These are phyloP conservation scores for Gymnothorax javanicus DNA, from an alignment of 2,797 vertebrate genomes.

Conservation along the genomic window DNA sequence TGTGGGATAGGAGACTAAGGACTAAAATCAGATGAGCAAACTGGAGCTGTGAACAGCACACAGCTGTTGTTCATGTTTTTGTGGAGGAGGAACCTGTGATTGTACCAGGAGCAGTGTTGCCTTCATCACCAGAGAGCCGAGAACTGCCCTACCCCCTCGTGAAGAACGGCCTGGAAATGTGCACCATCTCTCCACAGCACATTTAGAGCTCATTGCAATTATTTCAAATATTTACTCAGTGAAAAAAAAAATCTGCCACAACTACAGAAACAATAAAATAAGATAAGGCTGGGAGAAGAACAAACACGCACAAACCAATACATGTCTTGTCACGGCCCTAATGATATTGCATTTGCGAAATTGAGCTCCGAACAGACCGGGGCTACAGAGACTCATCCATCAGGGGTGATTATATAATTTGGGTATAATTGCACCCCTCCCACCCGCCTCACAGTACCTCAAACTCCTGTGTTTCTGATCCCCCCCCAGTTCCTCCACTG, in stretches of 20 bases:
- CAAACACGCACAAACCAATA: slow-evolving; percentile 54
- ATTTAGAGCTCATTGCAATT: background rate
- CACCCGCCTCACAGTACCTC: background rate
- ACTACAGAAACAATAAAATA: slow-evolving; percentile 28
- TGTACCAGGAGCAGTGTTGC: background rate
- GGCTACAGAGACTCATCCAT: slow-evolving; percentile 66
- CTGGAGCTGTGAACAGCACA: background rate
- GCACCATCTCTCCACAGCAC: background rate
- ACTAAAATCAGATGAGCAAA: background rate
- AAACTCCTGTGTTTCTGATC: background rate
- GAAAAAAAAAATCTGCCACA: background rate
- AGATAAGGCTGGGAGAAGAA: slow-evolving; percentile 10
- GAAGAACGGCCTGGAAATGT: too few species aligned
- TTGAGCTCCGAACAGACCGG: slow-evolving; percentile 60
- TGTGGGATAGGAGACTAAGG: background rate
- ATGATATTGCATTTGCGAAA: slow-evolving; percentile 65
- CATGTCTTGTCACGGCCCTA: slow-evolving; percentile 61
- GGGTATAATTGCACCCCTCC: slow-evolving; percentile 69
- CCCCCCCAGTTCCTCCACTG: slow-evolving; percentile 16
- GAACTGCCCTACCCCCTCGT: too few species aligned
- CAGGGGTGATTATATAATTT: slow-evolving; percentile 69
- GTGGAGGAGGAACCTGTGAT: background rate
- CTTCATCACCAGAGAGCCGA: background rate
- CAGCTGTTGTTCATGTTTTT: background rate
- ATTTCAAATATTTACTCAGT: slow-evolving; percentile 25